phyloP scores from a whole-genome alignment of 1,140 invertebrate genomes.

The Plodia interpunctella region DNA sequence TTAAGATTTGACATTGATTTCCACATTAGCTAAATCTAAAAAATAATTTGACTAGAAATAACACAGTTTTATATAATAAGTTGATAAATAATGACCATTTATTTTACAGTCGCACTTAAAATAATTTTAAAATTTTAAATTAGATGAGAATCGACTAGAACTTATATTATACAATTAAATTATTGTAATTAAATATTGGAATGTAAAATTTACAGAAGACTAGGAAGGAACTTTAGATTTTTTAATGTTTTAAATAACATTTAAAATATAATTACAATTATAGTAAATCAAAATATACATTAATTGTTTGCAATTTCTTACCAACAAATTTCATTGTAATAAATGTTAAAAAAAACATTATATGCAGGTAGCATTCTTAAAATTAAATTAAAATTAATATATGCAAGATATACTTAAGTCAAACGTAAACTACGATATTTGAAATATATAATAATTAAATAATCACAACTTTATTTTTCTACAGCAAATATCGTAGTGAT shows the following conservation, averaged over 20 bases:
- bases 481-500: background rate
- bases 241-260: background rate
- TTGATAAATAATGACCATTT: conserved; percentile 52
- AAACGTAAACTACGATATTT: background rate
- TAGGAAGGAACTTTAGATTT: conserved; percentile 12
- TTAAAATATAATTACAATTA: background rate
- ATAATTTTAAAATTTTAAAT: conserved; percentile 27
- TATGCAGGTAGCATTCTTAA: no score
- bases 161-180: conserved; percentile 28
- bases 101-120: conserved; percentile 67
- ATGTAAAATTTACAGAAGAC: conserved; percentile 13
- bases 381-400: background rate
- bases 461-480: background rate
- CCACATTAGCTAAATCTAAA: conserved; percentile 60
- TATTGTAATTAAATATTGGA: conserved; percentile 10
- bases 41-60: conserved; percentile 74
- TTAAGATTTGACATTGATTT: conserved; percentile 21
- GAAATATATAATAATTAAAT: background rate
- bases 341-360: no score
- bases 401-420: background rate
- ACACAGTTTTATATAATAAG: conserved; percentile 59
- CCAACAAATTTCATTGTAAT: background rate
- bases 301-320: background rate
- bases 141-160: conserved; percentile 39
- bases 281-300: background rate